Percentiles rank a stretch among this genome's conserved stretches.
Conservation (phyloP, 2,113 vertebrate genomes). For the Trogon surrucura region DNA sequence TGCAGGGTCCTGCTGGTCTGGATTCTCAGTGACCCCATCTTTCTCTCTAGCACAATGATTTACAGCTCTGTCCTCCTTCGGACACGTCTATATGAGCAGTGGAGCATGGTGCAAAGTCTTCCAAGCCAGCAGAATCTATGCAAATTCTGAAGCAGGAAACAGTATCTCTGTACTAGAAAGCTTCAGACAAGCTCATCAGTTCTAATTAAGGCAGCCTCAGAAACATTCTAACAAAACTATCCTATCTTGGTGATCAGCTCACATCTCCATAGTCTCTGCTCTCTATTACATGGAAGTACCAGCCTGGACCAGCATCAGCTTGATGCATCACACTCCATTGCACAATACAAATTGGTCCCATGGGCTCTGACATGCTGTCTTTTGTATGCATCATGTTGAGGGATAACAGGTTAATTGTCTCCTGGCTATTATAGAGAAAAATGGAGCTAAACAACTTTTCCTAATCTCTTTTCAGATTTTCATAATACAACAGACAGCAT, state of each 20-base stretch:
- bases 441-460: not conserved
- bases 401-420: conserved; percentile 15
- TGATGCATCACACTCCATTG: not conserved
- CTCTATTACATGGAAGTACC: not conserved
- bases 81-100: accelerated
- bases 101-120: not conserved
- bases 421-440: not conserved
- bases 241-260: not conserved
- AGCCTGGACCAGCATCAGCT: not conserved
- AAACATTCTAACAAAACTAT: not conserved
- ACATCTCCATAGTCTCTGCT: not conserved
- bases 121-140: not conserved
- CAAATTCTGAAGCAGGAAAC: not conserved
- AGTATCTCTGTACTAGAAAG: not conserved
- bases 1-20: not conserved
- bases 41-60: not conserved
- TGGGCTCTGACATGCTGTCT: not conserved
- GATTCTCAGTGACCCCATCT: not conserved
- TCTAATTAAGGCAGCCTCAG: not conserved
- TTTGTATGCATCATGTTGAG: not conserved
- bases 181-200: not conserved
- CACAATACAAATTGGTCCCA: not conserved
- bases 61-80: not conserved
- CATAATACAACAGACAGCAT: not conserved
- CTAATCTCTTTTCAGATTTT: not conserved